These are phyloP conservation scores for Spea hammondii DNA, from an alignment of 2,797 vertebrate species.

Conservation along the genomic window DNA sequence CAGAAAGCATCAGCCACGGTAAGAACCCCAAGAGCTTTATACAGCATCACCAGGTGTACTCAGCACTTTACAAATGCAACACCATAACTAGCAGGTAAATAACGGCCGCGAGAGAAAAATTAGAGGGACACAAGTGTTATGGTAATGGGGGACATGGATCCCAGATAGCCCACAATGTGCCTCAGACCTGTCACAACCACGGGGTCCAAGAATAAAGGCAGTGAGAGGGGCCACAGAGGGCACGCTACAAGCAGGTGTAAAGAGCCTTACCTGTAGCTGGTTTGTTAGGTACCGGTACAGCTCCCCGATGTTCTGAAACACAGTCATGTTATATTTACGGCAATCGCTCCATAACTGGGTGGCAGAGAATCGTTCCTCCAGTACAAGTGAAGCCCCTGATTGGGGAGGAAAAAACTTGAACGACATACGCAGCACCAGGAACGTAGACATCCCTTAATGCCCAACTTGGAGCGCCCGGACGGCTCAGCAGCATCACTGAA, in stretches of 20 bases:
- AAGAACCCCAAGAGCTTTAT: background rate
- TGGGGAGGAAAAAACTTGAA: background rate
- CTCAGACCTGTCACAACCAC: slow-evolving; percentile 61
- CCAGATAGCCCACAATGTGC: no score
- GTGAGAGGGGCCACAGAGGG: background rate
- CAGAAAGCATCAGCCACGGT: background rate
- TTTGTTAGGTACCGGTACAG: slow-evolving; percentile 86
- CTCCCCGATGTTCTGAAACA: slow-evolving; percentile 90
- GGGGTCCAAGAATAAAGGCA: background rate
- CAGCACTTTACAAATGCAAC: no score
- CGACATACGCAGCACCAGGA: background rate
- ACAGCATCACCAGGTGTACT: background rate
- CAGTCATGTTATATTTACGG: slow-evolving; percentile 73
- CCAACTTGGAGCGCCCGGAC: background rate
- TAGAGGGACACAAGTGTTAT: no score
- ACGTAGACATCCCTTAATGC: background rate
- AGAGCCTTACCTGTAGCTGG: slow-evolving; percentile 71
- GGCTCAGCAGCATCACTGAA: background rate
- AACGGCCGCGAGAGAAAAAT: no score
- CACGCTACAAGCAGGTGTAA: no score
- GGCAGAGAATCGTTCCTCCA: slow-evolving; percentile 86
- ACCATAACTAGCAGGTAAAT: no score
- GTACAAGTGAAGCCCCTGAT: slow-evolving; percentile 79
- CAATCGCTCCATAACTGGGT: slow-evolving; percentile 88
- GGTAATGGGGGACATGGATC: no score